phyloP scores from a whole-genome alignment of 2,797 vertebrate species.

The Mormyrops boulengeri region DNA sequence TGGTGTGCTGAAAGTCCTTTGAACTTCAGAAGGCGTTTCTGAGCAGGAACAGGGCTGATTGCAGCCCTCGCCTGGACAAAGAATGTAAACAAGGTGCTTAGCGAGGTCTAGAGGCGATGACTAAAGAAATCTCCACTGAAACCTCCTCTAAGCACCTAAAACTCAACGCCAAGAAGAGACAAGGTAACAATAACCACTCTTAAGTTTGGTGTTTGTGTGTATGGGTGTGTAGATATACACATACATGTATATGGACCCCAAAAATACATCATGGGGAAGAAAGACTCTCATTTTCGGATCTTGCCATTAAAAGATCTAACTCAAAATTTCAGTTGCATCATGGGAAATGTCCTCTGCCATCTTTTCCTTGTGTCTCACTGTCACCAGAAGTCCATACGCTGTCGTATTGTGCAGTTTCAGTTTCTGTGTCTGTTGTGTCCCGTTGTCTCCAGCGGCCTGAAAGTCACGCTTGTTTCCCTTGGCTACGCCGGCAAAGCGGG shows the following conservation, averaged over 20 bases:
- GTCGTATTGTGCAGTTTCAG: constrained; percentile 20
- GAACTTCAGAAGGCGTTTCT: constrained; percentile 37
- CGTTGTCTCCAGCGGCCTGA: constrained; percentile 7
- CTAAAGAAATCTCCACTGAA: constrained; percentile 30
- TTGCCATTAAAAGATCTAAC: not conserved
- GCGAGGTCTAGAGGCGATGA: constrained; percentile 35
- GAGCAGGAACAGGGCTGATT: constrained; percentile 22
- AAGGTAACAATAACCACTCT: not conserved
- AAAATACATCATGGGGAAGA: not conserved
- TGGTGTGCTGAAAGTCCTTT: constrained; percentile 43
- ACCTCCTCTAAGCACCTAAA: constrained; percentile 30
- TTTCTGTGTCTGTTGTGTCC: constrained; percentile 17
- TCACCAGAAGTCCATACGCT: not conserved
- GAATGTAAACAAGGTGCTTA: constrained; percentile 43
- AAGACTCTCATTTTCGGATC: not conserved
- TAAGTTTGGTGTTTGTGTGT: not conserved
- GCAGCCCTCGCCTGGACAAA: constrained; percentile 15
- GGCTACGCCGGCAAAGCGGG: constrained; percentile 9
- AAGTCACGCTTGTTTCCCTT: constrained; percentile 16
- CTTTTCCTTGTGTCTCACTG: not conserved
- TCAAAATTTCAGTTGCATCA: not conserved
- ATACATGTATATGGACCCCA: not conserved
- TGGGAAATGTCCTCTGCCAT: not conserved
- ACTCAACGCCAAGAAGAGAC: constrained; percentile 15
- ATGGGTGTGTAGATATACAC: not conserved